Evolutionary conservation across 2,888 invertebrate species (phyloP), one percentile per base, ranked within the genome.

Genomic region (Unio pictorum): DNA sequence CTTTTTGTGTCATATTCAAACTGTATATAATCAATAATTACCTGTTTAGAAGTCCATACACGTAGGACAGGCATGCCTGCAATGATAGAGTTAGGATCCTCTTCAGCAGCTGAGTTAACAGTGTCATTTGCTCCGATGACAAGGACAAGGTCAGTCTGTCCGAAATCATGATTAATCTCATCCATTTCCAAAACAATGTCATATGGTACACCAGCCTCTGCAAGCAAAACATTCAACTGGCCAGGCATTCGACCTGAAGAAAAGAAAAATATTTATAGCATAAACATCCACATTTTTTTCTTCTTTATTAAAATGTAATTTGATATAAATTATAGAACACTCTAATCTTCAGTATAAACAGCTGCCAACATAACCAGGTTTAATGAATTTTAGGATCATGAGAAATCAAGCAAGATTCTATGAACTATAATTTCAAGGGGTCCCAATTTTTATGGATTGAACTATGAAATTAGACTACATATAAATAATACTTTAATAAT

Each of bases 131-230:
- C 96, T 74, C 96, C 93, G 88, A 96, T 95, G 30, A 96, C 96
- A 65, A 96, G 91, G 1, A 94, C 95, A 30, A 96, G 92, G 88
- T 96, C 96, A 17, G 95, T 95, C 55, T 94, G 93, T 0, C 93
- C 91, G 91, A 96, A 96, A 82, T 96, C 96, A 15, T 95, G 94
- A 88, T 96, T 96, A 84, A 96, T 95, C 91, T 96, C 96, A 67
- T 96, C 96, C 96, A 96, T 96, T 92, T 96, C 96, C 76, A 94
- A 92, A 0, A 96, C 92, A 82, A 96, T 94, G 88, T 96, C 96
- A 86, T 96, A 96, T 0, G 96, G 95, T 0, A 96, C 96, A n/a
- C 96, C 96, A 7, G 96, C 96, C 91, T 96, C 96, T 0, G 96
- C 96, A 68, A 96, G 92, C 73, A 96, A 91, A n/a, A 96, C 96